Evolutionary conservation across 2,888 invertebrate species (phyloP), one percentile per base, ranked within the genome.

Genomic region (Sarcophaga subvicina): DNA sequence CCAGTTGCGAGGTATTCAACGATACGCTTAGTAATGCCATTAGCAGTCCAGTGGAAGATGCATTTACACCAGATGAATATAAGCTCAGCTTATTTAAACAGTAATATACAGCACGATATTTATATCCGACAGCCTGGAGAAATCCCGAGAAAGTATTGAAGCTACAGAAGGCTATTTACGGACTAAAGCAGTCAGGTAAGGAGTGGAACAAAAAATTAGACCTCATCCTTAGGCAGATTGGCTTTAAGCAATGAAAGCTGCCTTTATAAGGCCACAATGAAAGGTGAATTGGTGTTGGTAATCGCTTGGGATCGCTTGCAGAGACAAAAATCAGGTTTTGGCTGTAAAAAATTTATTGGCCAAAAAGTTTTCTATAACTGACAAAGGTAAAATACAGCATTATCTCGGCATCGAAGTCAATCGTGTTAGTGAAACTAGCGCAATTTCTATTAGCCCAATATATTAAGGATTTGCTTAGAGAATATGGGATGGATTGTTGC

Each of bases 151-250:
- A 27, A 4, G 27, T 4, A 27, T 27, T 3, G 27, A 27, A 27
- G 27, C 27, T 27, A 27, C 27, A 27, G 3, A 27, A 27, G 27
- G 27, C 27, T 27, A 27, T 27, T 27, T 27, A 27, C 3, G 27
- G 78, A 1, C 49, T 79, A 8, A 71, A 79, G 11, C 70, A 89
- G 47, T 86, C 88, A 6, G 89, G 86, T 10, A 83, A 85, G 17
- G 20, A 85, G n/a, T 89, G 88, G 88, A 87, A 89, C 71, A 66
- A 54, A 4, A 71, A 54, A n/a, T 12, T 79, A 27, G 49, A 49
- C 8, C 2, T 3, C 14, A 14, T 12, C n/a, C 49, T 70, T 20
- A 54, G 20, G 11, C 67, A 67, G 27, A 20, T 45, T 17, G 27
- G 27, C 17, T 84, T 82, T 73, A 22, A 20, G 4, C 70, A 76